These are phyloP conservation scores for Drosophila meridiana DNA, from an alignment of 2,888 invertebrate genomes.

Conservation along the genomic window DNA sequence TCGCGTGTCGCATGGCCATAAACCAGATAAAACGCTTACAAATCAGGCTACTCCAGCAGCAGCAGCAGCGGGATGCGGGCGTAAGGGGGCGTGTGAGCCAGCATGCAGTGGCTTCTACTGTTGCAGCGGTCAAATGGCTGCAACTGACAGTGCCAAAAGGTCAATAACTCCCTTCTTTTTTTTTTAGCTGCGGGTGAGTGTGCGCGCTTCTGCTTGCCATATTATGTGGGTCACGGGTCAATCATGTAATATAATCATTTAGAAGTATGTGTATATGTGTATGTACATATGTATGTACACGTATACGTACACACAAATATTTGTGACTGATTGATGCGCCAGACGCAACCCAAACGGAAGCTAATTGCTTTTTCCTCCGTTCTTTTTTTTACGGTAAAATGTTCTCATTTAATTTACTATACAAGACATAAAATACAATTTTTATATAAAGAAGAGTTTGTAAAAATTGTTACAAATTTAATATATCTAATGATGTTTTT, in stretches of 20 bases:
- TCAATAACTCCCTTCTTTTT: slow-evolving; percentile 60
- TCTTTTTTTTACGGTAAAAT: neutral
- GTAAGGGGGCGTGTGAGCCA: slow-evolving; percentile 51
- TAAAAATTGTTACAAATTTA: neutral
- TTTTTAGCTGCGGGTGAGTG: slow-evolving; percentile 59
- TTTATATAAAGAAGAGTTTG: neutral
- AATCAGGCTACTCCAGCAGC: slow-evolving; percentile 53
- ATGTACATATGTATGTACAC: neutral
- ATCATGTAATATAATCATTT: slow-evolving; percentile 50
- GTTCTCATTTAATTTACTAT: neutral
- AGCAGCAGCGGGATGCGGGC: slow-evolving; percentile 43
- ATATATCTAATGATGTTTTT: neutral
- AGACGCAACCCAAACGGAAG: slow-evolving; percentile 9
- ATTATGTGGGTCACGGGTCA: slow-evolving; percentile 77
- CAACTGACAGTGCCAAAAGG: slow-evolving; percentile 43
- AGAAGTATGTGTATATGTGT: neutral
- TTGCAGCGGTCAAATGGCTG: slow-evolving; percentile 34
- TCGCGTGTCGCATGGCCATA: slow-evolving; percentile 73
- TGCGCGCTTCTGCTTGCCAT: slow-evolving; percentile 35
- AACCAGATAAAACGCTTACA: slow-evolving; percentile 60
- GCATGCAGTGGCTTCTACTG: slow-evolving; percentile 47
- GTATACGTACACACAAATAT: neutral
- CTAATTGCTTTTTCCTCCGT: neutral
- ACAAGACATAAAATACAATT: neutral
- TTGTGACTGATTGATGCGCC: slow-evolving; percentile 22